Conservation (phyloP, 1,140 invertebrate genomes). For the Elymnias hypermnestra region DNA sequence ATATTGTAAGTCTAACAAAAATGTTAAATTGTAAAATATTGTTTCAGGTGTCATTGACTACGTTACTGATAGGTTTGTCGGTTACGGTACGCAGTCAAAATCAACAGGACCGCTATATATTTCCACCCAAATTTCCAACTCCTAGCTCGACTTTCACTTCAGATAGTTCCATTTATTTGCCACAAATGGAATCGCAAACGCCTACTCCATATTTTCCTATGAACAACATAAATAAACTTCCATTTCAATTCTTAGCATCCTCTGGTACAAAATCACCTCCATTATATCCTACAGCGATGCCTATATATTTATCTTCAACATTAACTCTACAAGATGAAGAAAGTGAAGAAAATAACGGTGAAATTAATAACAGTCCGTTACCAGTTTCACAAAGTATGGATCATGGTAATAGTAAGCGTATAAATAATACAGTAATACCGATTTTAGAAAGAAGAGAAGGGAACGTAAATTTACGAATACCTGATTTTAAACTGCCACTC, state of each 20-base stretch:
- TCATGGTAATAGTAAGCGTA: conserved; percentile 26
- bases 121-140: conserved; percentile 51
- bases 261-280: conserved; percentile 43
- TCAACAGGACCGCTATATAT: conserved; percentile 43
- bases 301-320: conserved; percentile 43
- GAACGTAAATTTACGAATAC: conserved; percentile 29
- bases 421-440: conserved; percentile 18
- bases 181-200: conserved; percentile 54
- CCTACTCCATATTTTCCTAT: conserved; percentile 50
- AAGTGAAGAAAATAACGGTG: conserved; percentile 29
- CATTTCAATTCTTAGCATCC: conserved; percentile 46
- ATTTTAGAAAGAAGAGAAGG: conserved; percentile 35
- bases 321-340: conserved; percentile 36
- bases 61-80: conserved; percentile 31
- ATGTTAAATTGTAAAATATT: conserved; percentile 16
- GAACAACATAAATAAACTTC: conserved; percentile 48
- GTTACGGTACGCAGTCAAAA: conserved; percentile 28
- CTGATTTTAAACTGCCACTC: conserved; percentile 35
- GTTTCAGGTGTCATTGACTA: conserved; percentile 51
- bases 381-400: neutral
- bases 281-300: conserved; percentile 45
- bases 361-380: conserved; percentile 12
- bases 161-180: conserved; percentile 54
- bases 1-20: conserved; percentile 24
- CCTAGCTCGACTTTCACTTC: conserved; percentile 37